Conservation (phyloP, 2,797 vertebrate species). For the Halcyon chelicuti region DNA sequence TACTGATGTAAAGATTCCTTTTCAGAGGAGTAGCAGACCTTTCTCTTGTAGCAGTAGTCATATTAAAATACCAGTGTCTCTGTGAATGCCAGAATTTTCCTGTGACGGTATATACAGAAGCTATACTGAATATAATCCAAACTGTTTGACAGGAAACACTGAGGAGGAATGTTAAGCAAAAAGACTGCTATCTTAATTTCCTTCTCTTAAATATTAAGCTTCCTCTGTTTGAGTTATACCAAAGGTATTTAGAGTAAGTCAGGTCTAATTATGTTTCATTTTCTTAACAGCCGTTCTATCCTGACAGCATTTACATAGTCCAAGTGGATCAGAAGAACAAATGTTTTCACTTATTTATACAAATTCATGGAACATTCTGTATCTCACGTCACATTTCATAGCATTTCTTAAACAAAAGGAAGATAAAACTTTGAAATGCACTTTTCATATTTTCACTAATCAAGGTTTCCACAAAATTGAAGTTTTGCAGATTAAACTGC, state of each 20-base stretch:
- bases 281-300: constrained; percentile 46
- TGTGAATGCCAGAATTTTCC: not conserved
- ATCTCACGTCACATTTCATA: not conserved
- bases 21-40: not conserved
- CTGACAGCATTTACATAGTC: constrained; percentile 35
- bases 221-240: not conserved
- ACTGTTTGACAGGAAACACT: not conserved
- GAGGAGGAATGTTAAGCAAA: not conserved
- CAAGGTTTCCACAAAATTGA: constrained; percentile 5
- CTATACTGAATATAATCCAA: not conserved
- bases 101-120: not conserved
- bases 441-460: not conserved
- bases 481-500: constrained; percentile 26
- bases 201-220: constrained; percentile 37
- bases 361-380: constrained; percentile 29
- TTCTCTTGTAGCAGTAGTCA: not conserved
- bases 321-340: constrained; percentile 22
- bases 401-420: constrained; percentile 1
- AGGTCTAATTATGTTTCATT: constrained; percentile 48
- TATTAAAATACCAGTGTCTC: not conserved
- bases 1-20: not conserved
- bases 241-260: constrained; percentile 29
- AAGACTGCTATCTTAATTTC: constrained; percentile 37
- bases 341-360: constrained; percentile 53
- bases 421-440: constrained; percentile 32